A percentile compares a stretch with the other conserved stretches of the same genome.
Evolutionary conservation across 2,888 invertebrate genomes (phyloP).

Genomic region (Drosophila kanekoi): DNA sequence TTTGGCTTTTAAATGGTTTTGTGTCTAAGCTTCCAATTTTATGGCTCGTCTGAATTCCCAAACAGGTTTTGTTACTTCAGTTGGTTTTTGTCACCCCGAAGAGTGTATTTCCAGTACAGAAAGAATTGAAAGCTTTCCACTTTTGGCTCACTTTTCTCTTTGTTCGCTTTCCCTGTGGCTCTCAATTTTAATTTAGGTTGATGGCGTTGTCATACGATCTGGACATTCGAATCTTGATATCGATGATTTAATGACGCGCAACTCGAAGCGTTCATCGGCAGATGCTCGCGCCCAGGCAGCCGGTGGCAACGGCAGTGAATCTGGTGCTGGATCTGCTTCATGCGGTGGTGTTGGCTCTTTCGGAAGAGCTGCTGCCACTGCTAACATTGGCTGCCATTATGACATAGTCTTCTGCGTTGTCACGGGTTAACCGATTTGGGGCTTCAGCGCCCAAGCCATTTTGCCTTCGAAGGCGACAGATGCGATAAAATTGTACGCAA

Average conservation of each 20-base stretch:
- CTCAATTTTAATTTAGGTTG: constrained; percentile 86
- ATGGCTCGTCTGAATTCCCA: constrained; percentile 42
- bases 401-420: constrained; percentile 96
- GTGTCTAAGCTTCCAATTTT: too few relatives aligned
- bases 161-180: constrained; percentile 41
- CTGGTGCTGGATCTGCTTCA: constrained; percentile 42
- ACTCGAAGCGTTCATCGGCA: constrained; percentile 84
- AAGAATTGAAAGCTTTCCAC: constrained; percentile 18
- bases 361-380: constrained; percentile 52
- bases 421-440: constrained; percentile 95
- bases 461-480: too few relatives aligned
- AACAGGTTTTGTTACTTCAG: constrained; percentile 67
- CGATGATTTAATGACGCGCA: constrained; percentile 85
- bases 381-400: constrained; percentile 85
- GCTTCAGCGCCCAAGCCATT: constrained; percentile 89
- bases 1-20: too few relatives aligned
- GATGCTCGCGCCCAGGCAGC: constrained; percentile 59
- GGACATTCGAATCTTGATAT: constrained; percentile 90
- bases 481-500: too few relatives aligned
- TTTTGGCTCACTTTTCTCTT: constrained; percentile 15
- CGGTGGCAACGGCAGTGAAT: constrained; percentile 53
- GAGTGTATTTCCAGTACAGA: too few relatives aligned
- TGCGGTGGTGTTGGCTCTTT: constrained; percentile 57
- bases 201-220: constrained; percentile 96
- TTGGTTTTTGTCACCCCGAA: constrained; percentile 25